Evolutionary conservation across 2,113 vertebrate species (phyloP), one percentile per base, ranked within the genome.

Genomic region (Phainopepla nitens): DNA sequence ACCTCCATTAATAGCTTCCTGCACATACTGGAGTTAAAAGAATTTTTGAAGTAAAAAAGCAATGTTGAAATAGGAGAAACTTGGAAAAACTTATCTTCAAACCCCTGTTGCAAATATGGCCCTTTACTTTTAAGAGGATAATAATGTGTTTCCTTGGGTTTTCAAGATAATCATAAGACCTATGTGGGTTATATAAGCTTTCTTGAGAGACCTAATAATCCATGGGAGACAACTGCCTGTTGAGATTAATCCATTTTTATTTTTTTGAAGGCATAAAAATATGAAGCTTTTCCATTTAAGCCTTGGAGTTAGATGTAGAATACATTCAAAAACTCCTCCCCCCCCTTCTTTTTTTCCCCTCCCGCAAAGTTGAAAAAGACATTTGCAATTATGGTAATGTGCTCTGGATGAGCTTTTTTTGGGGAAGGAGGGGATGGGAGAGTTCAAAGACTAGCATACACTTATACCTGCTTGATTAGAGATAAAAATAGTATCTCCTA

Each of bases 391-490:
- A 94, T 78, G 89, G 12, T 94, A 95, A 94, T 93, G 50, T 87
- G 39, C 60, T 92, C 72, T 94, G 65, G 64, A 89, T 77, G 76
- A 71, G 68, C 5, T 53, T 79, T 60, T 42, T 44, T 42, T 1
- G 2, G 8, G 2, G 0, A 12, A 1, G 0, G 22, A 15, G 25
- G 28, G 20, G 36, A 19, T 5, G 58, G 24, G 62, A 60, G 41
- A 65, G 33, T 53, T 82, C 62, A 93, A 91, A 69, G 73, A 57
- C 54, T 76, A 72, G 75, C 50, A 49, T 78, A 51, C 86, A 92
- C 76, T 95, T 94, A 56, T 21, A 96, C 80, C 75, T 90, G 75
- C 95, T 96, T 96, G 94, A 94, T 95, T 94, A 93, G 64, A 90
- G 92, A 92, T 66, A 92, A 92, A 96, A 96, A 92, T 88, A 92